Conservation (phyloP, 2,797 vertebrate genomes). For the Echiichthys vipera region DNA sequence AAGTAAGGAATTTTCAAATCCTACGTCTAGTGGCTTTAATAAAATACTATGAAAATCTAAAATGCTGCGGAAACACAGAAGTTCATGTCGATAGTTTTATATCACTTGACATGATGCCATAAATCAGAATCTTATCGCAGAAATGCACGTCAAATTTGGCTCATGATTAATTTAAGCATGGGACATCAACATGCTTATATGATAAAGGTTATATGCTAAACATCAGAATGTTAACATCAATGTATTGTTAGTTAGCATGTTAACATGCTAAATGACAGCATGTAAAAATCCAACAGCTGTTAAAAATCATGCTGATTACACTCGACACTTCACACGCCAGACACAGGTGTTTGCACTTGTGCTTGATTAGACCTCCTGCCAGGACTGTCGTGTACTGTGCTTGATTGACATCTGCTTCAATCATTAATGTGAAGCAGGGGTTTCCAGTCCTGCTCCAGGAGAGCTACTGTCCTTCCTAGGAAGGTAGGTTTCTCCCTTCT, state of each 20-base stretch:
- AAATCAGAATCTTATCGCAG: neutral
- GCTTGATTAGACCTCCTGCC: constrained; percentile 21
- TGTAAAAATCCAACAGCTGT: neutral
- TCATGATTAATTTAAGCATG: neutral
- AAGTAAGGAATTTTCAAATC: neutral
- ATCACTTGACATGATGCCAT: neutral
- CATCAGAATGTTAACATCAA: neutral
- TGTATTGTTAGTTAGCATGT: neutral
- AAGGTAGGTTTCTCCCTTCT: no score
- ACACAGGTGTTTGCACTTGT: constrained; percentile 28
- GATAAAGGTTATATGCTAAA: neutral
- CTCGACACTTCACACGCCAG: constrained; percentile 5
- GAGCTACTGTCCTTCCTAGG: no score
- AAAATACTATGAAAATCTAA: no score
- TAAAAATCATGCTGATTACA: constrained; percentile 16
- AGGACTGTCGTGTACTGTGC: neutral
- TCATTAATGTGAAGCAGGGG: neutral
- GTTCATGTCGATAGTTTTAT: no score
- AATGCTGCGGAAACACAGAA: no score
- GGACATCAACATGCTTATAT: neutral
- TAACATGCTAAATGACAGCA: neutral
- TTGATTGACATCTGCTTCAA: constrained; percentile 16
- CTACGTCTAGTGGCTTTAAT: neutral
- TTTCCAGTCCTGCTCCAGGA: no score
- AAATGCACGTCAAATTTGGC: neutral